Percentiles rank a stretch among this genome's conserved stretches.
phyloP scores from a whole-genome alignment of 2,797 vertebrate species.

The Melanotaenia pygmaea region DNA sequence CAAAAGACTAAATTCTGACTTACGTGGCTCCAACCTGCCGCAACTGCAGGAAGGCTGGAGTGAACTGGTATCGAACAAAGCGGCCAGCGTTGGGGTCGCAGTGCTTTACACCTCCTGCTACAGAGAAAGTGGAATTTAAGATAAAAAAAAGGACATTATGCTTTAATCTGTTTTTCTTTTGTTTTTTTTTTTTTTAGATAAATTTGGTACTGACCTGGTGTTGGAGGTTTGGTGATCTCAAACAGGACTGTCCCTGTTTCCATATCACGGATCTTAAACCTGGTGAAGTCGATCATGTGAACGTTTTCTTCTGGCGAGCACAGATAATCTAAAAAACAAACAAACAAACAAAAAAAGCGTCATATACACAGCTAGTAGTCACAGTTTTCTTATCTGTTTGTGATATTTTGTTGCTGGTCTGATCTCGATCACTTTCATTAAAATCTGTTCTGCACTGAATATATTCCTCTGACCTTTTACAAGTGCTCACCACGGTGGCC shows the following conservation, averaged over 20 bases:
- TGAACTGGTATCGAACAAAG: slow-evolving; percentile 97
- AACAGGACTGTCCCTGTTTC: slow-evolving; percentile 95
- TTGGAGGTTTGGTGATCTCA: slow-evolving; percentile 85
- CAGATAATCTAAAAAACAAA: slow-evolving; percentile 88
- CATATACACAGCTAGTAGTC: not conserved
- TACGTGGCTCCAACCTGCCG: slow-evolving; percentile 98
- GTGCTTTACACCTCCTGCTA: slow-evolving; percentile 87
- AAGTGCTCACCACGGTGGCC: too few species aligned
- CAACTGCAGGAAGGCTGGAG: slow-evolving; percentile 93
- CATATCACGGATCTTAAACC: slow-evolving; percentile 99
- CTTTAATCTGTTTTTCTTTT: not conserved
- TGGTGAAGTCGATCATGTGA: slow-evolving; percentile 97
- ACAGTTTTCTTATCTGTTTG: not conserved
- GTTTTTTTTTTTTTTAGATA: not conserved
- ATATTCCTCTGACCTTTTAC: too few species aligned
- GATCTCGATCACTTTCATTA: too few species aligned
- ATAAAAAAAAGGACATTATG: not conserved
- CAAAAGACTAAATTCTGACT: slow-evolving; percentile 70
- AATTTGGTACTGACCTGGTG: slow-evolving; percentile 63
- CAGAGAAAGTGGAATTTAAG: slow-evolving; percentile 3
- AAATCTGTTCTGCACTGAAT: too few species aligned
- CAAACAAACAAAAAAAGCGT: not conserved
- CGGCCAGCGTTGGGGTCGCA: slow-evolving; percentile 94
- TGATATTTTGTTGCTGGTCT: not conserved
- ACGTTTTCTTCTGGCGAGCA: slow-evolving; percentile 96